A percentile compares a stretch with the other conserved stretches of the same genome.
Conservation (phyloP, 2,113 vertebrate species). For the Forbesichthys papilliferus region DNA sequence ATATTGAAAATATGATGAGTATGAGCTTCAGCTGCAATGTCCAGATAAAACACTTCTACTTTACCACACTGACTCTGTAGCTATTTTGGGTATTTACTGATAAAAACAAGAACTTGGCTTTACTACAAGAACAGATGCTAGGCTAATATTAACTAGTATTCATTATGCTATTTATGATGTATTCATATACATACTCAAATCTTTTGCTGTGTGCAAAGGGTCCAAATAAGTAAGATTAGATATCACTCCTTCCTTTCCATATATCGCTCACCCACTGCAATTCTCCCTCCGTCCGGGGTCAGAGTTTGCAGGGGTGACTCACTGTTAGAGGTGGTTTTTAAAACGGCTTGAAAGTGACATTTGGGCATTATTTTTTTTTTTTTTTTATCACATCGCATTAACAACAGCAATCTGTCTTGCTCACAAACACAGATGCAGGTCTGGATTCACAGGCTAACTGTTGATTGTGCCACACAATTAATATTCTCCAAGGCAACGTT, state of each 20-base stretch:
- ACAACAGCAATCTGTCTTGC: constrained; percentile 47
- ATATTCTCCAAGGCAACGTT: constrained; percentile 18
- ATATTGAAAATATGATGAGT: constrained; percentile 9
- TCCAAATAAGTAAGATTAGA: constrained; percentile 12
- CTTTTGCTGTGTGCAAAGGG: background rate
- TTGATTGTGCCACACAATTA: constrained; percentile 44
- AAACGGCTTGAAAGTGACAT: constrained; percentile 53
- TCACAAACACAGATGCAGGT: constrained; percentile 48
- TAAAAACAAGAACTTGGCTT: too few relatives aligned
- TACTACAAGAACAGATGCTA: too few relatives aligned
- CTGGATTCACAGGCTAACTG: constrained; percentile 30
- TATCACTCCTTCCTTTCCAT: background rate
- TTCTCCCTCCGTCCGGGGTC: background rate
- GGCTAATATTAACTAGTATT: background rate
- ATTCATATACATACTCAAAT: background rate
- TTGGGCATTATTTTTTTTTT: constrained; percentile 1
- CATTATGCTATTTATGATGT: background rate
- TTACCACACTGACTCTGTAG: too few relatives aligned
- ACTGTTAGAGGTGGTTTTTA: constrained; percentile 41
- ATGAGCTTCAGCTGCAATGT: background rate
- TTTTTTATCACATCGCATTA: constrained; percentile 24
- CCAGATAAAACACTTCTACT: too few relatives aligned
- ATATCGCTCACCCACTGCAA: background rate
- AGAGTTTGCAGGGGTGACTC: constrained; percentile 47
- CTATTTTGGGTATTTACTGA: too few relatives aligned